phyloP scores from a whole-genome alignment of 2,888 invertebrate species.

The Mechanitis messenoides region DNA sequence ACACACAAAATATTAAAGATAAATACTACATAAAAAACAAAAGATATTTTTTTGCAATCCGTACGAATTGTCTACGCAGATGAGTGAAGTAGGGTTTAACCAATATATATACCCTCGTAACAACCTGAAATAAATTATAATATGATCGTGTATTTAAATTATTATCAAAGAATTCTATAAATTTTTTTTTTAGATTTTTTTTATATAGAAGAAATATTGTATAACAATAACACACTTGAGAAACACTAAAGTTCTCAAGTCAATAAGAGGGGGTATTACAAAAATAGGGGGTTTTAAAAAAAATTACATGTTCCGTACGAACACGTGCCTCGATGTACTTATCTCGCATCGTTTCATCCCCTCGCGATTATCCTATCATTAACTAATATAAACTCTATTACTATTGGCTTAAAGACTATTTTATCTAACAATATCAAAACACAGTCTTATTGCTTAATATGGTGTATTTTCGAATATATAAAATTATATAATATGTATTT shows the following conservation, averaged over 20 bases:
- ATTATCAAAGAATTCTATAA: too few species aligned
- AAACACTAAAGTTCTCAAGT: conserved; percentile 37
- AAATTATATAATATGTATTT: not conserved
- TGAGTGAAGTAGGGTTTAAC: conserved; percentile 42
- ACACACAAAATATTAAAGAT: too few species aligned
- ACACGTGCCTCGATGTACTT: conserved; percentile 65
- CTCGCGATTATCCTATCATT: conserved; percentile 28
- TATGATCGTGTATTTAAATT: too few species aligned
- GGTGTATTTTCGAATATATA: not conserved
- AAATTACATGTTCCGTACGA: conserved; percentile 54
- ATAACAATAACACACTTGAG: conserved; percentile 44
- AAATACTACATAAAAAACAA: not conserved
- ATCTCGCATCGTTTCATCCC: conserved; percentile 66
- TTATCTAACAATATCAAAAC: not conserved
- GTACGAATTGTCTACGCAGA: conserved; percentile 31
- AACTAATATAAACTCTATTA: conserved; percentile 17
- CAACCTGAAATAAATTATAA: too few species aligned
- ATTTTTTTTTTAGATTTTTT: too few species aligned
- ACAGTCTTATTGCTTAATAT: not conserved
- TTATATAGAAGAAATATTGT: conserved; percentile 7
- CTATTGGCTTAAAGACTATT: conserved; percentile 10
- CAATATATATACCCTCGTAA: conserved; percentile 38
- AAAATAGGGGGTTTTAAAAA: conserved; percentile 49
- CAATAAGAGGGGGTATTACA: conserved; percentile 45
- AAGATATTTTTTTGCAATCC: conserved; percentile 31